Evolutionary conservation across 1,140 invertebrate genomes (phyloP), one percentile per base, ranked within the genome.

Genomic region (Orussus abietinus): DNA sequence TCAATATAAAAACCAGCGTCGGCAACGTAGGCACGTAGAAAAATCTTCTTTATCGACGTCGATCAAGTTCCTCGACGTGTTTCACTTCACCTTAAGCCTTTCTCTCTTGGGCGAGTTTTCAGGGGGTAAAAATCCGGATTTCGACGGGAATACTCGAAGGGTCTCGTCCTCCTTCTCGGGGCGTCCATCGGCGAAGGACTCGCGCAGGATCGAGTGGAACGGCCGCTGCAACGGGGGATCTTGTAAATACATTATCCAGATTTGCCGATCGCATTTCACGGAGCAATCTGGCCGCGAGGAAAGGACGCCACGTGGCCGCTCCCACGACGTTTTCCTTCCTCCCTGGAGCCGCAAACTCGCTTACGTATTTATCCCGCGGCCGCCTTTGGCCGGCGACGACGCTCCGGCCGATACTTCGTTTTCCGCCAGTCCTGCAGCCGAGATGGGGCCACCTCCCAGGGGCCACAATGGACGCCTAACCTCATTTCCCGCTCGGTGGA

Each of bases 331-430:
- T 17, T 26, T 20, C 31, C 19, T 28, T 18, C 34, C 26, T 37
- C 30, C 36, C 29, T 47, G 40, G 31, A 40, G 19, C 41, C 35
- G 29, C 49, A 51, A 53, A 58, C 45, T 59, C 55, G 47, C 47
- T 53, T 50, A 53, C 47, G 50, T 59, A 58, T 59, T 58, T 59
- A 58, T 53, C 45, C 44, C 47, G 29, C 14, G 9, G 11, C 28
- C 29, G 36, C 30, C 30, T 22, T 38, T 11, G 30, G 29, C 36
- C 42, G 28, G 22, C 31, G 37, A 37, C 38, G 17, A 7, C 28
- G 41, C 39, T 11, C 19, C 44, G 5, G 19, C 19, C 32, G 55
- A 56, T 62, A 69, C 67, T 67, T 67, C 63, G 66, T 69, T 69
- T 69, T 69, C 66, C 63, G 64, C 60, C 51, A 63, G 63, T 54